phyloP scores from a whole-genome alignment of 2,797 vertebrate species.

The Syncerus caffer region DNA sequence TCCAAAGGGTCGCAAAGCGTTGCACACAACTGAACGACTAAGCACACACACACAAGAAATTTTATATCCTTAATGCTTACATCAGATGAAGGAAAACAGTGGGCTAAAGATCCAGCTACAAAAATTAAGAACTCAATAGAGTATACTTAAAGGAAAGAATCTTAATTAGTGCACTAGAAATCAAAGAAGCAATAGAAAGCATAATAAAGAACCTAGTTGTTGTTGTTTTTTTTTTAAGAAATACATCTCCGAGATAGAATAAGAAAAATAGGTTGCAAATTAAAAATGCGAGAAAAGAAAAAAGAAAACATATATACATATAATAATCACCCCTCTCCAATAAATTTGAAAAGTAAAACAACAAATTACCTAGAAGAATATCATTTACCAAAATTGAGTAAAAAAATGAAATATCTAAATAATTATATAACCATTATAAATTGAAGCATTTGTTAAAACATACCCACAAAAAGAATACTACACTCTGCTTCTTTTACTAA shows the following conservation, averaged over 20 bases:
- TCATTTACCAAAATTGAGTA: not conserved
- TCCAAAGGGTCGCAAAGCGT: not conserved
- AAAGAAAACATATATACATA: not conserved
- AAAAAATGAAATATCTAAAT: not conserved
- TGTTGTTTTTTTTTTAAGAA: not conserved
- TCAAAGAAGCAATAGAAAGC: not conserved
- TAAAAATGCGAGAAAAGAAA: not conserved
- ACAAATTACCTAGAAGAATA: not conserved
- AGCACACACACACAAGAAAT: not conserved
- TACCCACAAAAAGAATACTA: not conserved
- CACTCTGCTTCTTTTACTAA: not conserved
- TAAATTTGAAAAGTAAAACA: not conserved
- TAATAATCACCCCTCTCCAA: not conserved
- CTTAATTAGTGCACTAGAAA: not conserved
- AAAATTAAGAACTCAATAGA: not conserved
- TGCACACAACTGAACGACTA: not conserved
- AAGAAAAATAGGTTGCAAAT: not conserved
- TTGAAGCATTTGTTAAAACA: not conserved
- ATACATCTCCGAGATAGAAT: not conserved
- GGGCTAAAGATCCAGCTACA: not conserved
- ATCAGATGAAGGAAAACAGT: not conserved
- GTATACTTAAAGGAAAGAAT: not conserved
- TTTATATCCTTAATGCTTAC: not conserved
- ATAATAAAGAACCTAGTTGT: not conserved
- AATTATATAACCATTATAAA: not conserved